These are phyloP conservation scores for Acanthoscelides obtectus DNA, from an alignment of 2,888 invertebrate species.

Conservation along the genomic window DNA sequence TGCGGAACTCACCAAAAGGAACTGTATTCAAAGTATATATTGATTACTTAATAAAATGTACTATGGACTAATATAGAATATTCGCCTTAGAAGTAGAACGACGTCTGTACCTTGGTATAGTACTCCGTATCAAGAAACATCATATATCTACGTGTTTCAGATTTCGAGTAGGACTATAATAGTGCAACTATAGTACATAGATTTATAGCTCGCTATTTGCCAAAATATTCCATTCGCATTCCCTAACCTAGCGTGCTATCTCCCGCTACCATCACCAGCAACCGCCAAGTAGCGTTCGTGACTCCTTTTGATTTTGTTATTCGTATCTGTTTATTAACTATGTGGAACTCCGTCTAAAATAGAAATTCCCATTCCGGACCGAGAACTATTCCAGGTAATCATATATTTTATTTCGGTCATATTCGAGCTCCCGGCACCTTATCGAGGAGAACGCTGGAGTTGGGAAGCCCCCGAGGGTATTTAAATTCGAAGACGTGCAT, in stretches of 20 bases:
- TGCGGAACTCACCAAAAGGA: too few species aligned
- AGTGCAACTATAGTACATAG: background rate
- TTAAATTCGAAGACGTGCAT: conserved; percentile 45
- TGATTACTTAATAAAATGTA: too few species aligned
- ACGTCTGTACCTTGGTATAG: too few species aligned
- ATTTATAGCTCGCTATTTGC: background rate
- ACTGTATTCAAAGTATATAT: too few species aligned
- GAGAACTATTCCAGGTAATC: conserved; percentile 37
- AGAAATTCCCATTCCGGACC: conserved; percentile 41
- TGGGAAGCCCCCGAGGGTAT: conserved; percentile 41
- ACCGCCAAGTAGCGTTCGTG: conserved; percentile 4
- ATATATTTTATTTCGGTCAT: conserved; percentile 43
- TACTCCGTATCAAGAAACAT: too few species aligned
- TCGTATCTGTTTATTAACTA: conserved; percentile 30
- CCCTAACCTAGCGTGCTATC: background rate
- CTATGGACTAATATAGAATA: too few species aligned
- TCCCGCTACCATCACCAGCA: background rate
- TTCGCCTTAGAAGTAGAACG: too few species aligned
- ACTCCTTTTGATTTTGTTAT: conserved; percentile 25
- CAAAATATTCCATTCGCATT: background rate
- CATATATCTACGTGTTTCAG: too few species aligned
- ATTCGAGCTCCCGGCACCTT: conserved; percentile 41
- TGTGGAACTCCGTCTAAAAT: conserved; percentile 33
- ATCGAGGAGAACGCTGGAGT: conserved; percentile 33
- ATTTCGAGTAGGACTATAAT: background rate